These are phyloP conservation scores for Phalloptychus januarius DNA, from an alignment of 2,797 vertebrate species.

Conservation along the genomic window DNA sequence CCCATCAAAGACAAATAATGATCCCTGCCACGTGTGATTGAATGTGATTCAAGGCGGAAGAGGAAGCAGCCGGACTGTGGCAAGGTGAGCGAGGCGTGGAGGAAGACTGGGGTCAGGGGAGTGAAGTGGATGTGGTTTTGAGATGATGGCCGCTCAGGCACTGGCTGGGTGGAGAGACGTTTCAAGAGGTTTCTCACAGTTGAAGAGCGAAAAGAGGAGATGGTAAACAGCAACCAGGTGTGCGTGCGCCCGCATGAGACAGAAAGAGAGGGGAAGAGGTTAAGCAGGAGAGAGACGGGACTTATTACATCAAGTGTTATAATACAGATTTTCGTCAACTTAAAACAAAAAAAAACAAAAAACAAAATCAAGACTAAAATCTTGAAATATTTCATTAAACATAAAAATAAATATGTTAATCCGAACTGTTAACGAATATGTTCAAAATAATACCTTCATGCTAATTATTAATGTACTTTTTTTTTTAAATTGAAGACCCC, in stretches of 20 bases:
- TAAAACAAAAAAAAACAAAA: not conserved
- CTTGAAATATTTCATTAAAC: not conserved
- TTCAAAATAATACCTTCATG: not conserved
- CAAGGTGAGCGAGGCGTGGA: constrained; percentile 18
- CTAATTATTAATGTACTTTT: not conserved
- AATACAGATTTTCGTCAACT: not conserved
- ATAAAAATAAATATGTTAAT: not conserved
- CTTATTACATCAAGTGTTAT: constrained; percentile 67
- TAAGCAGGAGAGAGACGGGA: constrained; percentile 63
- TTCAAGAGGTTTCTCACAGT: constrained; percentile 64
- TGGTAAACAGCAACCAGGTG: constrained; percentile 84
- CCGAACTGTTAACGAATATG: not conserved
- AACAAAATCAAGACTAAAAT: not conserved
- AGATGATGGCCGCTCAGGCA: constrained; percentile 46
- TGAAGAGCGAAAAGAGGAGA: constrained; percentile 34
- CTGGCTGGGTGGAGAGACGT: constrained; percentile 48
- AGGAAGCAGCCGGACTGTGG: constrained; percentile 28
- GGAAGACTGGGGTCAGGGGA: constrained; percentile 30
- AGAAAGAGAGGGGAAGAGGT: constrained; percentile 21
- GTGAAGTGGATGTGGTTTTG: constrained; percentile 65
- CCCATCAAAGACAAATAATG: constrained; percentile 34
- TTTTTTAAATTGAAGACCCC: not conserved
- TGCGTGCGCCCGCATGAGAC: constrained; percentile 20
- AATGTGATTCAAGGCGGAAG: constrained; percentile 35
- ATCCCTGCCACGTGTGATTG: constrained; percentile 41